phyloP scores from a whole-genome alignment of 2,113 vertebrate genomes.

The Sylvilagus bachmani region DNA sequence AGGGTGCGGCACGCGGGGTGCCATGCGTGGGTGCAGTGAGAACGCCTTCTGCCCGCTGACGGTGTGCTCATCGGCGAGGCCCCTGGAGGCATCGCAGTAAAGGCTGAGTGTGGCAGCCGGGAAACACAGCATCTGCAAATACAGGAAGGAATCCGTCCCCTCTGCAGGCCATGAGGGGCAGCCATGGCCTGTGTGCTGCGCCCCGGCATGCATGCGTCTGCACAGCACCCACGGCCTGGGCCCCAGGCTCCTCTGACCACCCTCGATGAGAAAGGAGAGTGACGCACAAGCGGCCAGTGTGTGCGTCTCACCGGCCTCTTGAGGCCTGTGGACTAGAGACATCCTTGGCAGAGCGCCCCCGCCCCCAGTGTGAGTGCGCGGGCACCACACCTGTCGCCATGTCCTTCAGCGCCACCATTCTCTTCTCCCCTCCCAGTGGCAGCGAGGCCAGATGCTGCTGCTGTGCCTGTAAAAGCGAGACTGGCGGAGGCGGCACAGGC shows the following conservation, averaged over 20 bases:
- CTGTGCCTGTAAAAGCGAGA: conserved; percentile 84
- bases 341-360: neutral
- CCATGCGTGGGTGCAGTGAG: neutral
- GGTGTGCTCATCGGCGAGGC: neutral
- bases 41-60: conserved; percentile 31
- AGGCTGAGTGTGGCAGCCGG: neutral
- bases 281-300: neutral
- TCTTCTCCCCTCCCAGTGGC: conserved; percentile 85
- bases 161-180: neutral
- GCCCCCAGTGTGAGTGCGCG: neutral
- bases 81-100: neutral
- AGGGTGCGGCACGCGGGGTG: neutral
- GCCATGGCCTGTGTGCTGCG: conserved; percentile 4
- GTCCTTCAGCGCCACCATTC: conserved; percentile 89
- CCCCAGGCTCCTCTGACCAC: neutral
- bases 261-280: conserved; percentile 51
- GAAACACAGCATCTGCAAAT: neutral
- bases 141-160: neutral
- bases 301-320: neutral
- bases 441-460: conserved; percentile 83
- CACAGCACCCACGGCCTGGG: neutral
- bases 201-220: neutral
- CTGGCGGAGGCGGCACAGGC: conserved; percentile 21
- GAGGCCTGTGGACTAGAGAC: neutral
- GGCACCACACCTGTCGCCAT: conserved; percentile 42